Base-by-base conservation (phyloP, 2,113 vertebrate genomes). In the Larimichthys crocea region DNA sequence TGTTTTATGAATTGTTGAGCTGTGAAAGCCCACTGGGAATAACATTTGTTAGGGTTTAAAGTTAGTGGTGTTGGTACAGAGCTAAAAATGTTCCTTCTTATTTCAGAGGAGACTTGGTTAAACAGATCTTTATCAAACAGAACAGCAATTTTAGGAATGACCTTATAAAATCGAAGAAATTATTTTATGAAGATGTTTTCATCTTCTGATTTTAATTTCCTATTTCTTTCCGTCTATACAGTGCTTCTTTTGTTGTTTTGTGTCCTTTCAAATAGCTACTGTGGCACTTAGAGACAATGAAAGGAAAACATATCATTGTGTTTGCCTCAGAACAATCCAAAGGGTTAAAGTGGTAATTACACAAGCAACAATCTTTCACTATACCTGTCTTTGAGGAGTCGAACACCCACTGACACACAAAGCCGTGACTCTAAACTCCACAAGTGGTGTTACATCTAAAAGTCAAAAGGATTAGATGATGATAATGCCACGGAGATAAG, bases 381-480 rank as follows among this genome's bases (percentile, higher is more conserved):
- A 82, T 64, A 70, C 66, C 24, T 62, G 40, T 79, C 60, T 71
- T 60, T 74, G 50, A 76, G 63, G 61, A 55, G 63, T 64, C 29
- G 42, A 9, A 73, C 50, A 44, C 16, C 26, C 19, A 53, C 8
- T 35, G 20, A 44, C 56, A 66, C 49, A 22, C 31, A 79, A 68
- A 83, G 42, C 55, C 50, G 40, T 5, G 10, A 17, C n/a, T 66
- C 16, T 29, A 19, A 77, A 78, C 50, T 26, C 48, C 5, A 73
- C 69, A 76, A 59, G 73, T 29, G 53, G 68, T 57, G 74, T 76
- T 67, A 69, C 67, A 68, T 83, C 66, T 48, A 55, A 76, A 82
- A 88, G 63, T 85, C 71, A 78, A 79, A 85, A 69, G 76, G 82
- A 93, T 91, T 86, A 81, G 55, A 76, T 81, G 64, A 71, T 69